Evolutionary conservation across 2,888 invertebrate genomes (phyloP).

Genomic region (Drosophila macrothrix): DNA sequence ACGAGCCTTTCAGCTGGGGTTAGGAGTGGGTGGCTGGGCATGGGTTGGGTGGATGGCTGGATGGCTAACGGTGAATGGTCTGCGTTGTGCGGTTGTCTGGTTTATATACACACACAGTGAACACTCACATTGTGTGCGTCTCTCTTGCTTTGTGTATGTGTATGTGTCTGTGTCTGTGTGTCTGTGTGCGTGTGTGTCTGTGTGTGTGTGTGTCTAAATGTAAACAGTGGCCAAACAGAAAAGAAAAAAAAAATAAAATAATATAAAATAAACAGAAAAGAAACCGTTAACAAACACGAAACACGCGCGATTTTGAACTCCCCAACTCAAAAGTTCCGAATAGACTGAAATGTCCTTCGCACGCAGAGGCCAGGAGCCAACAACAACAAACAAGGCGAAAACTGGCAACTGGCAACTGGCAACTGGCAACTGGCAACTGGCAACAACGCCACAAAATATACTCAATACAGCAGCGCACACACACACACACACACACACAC

Average conservation of each 20-base stretch:
- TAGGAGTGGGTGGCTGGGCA: neutral
- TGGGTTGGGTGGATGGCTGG: neutral
- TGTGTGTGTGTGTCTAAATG: conserved; percentile 17
- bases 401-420: conserved; percentile 46
- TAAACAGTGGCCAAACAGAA: conserved; percentile 20
- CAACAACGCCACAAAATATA: conserved; percentile 45
- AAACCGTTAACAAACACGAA: conserved; percentile 51
- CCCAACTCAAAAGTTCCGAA: conserved; percentile 81
- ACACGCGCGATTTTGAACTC: conserved; percentile 74
- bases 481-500: conserved; percentile 8
- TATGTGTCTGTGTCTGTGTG: conserved; percentile 14
- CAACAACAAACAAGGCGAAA: conserved; percentile 40
- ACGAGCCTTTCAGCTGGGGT: conserved; percentile 10
- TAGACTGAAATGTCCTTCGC: conserved; percentile 80
- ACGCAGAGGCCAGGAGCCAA: conserved; percentile 52
- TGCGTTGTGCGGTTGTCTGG: conserved; percentile 12
- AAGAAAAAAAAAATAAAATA: neutral
- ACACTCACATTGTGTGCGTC: neutral
- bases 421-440: conserved; percentile 42
- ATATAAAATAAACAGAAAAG: conserved; percentile 2
- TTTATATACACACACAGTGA: conserved; percentile 3
- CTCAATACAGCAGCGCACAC: conserved; percentile 33
- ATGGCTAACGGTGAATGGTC: neutral
- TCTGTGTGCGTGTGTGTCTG: conserved; percentile 11
- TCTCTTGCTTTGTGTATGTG: conserved; percentile 1